Percentiles rank a stretch among this genome's conserved stretches.
Conservation (phyloP, 2,113 vertebrate species). For the Coracopsis vasa region DNA sequence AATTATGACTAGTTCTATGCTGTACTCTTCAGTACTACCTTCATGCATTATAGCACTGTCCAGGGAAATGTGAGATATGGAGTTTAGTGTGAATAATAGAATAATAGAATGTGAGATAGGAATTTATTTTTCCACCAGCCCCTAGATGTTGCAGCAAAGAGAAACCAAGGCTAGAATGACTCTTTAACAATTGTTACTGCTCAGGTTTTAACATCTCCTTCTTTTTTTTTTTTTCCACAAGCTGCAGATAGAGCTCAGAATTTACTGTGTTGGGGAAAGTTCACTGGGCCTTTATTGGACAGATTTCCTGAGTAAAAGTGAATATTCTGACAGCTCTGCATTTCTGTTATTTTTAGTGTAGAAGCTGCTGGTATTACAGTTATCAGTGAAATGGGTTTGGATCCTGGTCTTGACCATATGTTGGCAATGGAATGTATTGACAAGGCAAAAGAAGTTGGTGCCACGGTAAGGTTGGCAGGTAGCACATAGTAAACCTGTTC, state of each 20-base stretch:
- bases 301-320: not conserved
- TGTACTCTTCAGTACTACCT: not conserved
- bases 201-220: not conserved
- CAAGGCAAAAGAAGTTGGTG: conserved; percentile 89
- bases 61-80: not conserved
- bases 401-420: conserved; percentile 99
- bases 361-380: conserved; percentile 90
- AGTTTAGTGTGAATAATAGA: not conserved
- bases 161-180: not conserved
- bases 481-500: not conserved
- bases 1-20: not conserved
- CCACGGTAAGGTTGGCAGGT: conserved; percentile 78
- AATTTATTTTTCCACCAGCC: not conserved
- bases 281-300: not conserved
- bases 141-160: not conserved
- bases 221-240: not conserved
- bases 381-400: conserved; percentile 92
- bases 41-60: not conserved
- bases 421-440: conserved; percentile 96
- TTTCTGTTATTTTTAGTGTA: conserved; percentile 69
- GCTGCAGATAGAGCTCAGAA: not conserved
- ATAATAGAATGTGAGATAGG: not conserved
- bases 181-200: not conserved
- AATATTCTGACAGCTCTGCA: not conserved
- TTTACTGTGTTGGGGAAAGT: not conserved